Evolutionary conservation across 1,140 invertebrate species (phyloP), one percentile per base, ranked within the genome.

Genomic region (Hermatobates lingyangjiaoensis): DNA sequence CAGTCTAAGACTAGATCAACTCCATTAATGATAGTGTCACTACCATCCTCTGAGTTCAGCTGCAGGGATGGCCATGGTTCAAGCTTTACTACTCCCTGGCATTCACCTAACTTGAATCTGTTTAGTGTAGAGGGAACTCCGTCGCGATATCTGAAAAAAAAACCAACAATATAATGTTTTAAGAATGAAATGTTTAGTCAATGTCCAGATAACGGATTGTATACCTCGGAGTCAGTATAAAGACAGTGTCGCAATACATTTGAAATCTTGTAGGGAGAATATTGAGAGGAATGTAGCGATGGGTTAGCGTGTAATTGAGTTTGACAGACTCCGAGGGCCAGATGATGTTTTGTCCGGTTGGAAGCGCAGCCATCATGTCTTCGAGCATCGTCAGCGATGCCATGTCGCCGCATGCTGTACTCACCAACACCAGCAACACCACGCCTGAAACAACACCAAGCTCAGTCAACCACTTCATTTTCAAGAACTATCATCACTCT

Each of bases 1-100:
- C 61, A 62, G 61, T 77, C 75, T 4, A 77, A 59, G 47, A 70
- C 72, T 12, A 77, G 58, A 56, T 78, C 76, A 0, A 77, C 74
- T 0, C 70, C 74, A 14, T 54, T 54, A 2, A 30, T 40, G 48
- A 54, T 60, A 1, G 28, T 20, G 12, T 27, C 15, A 2, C 12
- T 7, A 18, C 23, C 15, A 2, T 25, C 5, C 2, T 2, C 26
- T 12, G 34, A 38, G 28, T 49, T 49, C 15, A 39, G 20, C 25
- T 34, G 23, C n/a, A 15, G 20, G 30, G 14, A 20, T 23, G 48
- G 48, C 12, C 26, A 49, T 3, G 48, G 27, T 2, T 24, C 20
- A 7, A 49, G n/a, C 21, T 24, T 21, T 7, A 30, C 48, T 18
- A 23, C 20, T 24, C 20, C 2, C 21, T 27, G 25, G 30, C 20